Base-by-base conservation (phyloP, 2,113 vertebrate genomes). In the Stigmatopora nigra region DNA sequence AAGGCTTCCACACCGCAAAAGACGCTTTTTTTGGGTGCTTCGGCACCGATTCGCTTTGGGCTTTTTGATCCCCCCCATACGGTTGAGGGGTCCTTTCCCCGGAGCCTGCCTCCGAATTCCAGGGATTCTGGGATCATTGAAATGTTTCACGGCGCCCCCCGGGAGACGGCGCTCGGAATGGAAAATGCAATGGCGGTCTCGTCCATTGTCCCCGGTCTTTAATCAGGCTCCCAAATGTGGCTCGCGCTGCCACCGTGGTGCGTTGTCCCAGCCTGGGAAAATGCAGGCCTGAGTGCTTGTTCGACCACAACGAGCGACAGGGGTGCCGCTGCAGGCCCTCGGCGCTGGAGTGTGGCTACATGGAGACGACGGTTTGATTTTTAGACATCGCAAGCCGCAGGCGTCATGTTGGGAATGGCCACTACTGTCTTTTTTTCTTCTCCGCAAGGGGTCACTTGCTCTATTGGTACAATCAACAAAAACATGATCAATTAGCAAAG, bases 61-160 rank as follows among this genome's bases (percentile, higher is more conserved):
- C 76, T 78, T 81, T 89, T 89, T 89, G 82, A 89, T 89, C 84
- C 78, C 77, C 49, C n/a, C n/a, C n/a, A n/a, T n/a, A 31, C 25
- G 73, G 81, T 84, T 65, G 83, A 87, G 84, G 84, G 86, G 87
- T 89, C 86, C 86, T 84, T 83, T 82, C 70, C 75, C 75, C 76
- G 85, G 88, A 89, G 85, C 86, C 88, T 87, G 78, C 75, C 84
- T 86, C 83, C 81, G 86, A 85, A 91, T 91, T 90, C 89, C 87
- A 82, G 64, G 85, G 82, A 90, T 91, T 90, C 90, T 90, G 85
- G 83, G 78, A 83, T 88, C 84, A 89, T 88, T 90, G 86, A 87
- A 88, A 89, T 79, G 78, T 89, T 90, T 90, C 86, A 88, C 81
- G 78, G 78, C 78, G 80, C 59, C 84, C 84, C 84, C 79, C 82